Evolutionary conservation across 2,888 invertebrate species (phyloP), one percentile per base, ranked within the genome.

Genomic region (Netelia inedita): DNA sequence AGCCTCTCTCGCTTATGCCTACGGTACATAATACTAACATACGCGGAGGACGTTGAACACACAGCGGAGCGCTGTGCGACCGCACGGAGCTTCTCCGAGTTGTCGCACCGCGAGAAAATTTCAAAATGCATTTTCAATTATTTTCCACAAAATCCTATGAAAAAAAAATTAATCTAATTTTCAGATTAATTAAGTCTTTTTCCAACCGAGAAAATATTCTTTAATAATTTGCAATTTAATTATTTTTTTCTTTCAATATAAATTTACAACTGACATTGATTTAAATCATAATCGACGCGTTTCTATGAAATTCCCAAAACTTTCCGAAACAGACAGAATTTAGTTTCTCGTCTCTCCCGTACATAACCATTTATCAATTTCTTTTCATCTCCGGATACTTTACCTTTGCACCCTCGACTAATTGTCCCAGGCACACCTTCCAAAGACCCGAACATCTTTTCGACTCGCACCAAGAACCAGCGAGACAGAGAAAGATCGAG

Each of bases 11-110:
- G 65, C 41, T 28, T 14, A 59, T 46, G 10, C 19, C 16, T 43
- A 53, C 57, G 57, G 79, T 79, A 61, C 68, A 35, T 43, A 21
- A 50, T 41, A 23, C 59, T 2, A 57, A 65, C 53, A 43, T 66
- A n/a, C 50, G n/a, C 28, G 8, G 6, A 57, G 69, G 46, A 59
- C 69, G 57, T 65, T 55, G 59, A 68, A 35, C 78, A 68, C 46
- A 74, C 55, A 57, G 79, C 79, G 55, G 69, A 23, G 57, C 23
- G 61, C 50, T 68, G 72, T 35, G 28, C 76, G 21, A 19, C 46
- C 66, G 57, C 23, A 35, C 66, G 76, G 76, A 57, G 10, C 59
- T 8, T n/a, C 3, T 28, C 1, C 46, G 46, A 46, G 46, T 3
- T 10, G 14, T 1, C 2, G 46, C 46, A 46, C 2, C 46, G 46